Percentiles rank a stretch among this genome's conserved stretches.
These are phyloP conservation scores for Enteromius trimaculatus DNA, from an alignment of 2,797 vertebrate species.

Conservation along the genomic window DNA sequence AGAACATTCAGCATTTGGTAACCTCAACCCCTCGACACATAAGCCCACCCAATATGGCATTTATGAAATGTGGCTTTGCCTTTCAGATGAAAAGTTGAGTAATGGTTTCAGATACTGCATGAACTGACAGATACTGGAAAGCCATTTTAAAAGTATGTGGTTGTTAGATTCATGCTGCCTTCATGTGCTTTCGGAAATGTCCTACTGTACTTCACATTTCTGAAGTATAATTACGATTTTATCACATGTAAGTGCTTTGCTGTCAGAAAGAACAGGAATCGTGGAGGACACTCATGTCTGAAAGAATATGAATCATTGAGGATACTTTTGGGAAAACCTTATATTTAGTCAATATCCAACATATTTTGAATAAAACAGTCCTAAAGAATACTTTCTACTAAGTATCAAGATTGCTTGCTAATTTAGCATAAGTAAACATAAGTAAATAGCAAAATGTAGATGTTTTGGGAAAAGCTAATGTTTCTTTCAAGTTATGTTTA, in stretches of 20 bases:
- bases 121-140: not conserved
- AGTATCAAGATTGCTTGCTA: not conserved
- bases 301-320: not conserved
- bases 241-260: not conserved
- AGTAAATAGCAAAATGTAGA: not conserved
- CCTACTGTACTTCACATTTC: not conserved
- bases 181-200: not conserved
- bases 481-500: too few relatives aligned
- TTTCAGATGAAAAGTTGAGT: not conserved
- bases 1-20: conserved; percentile 30
- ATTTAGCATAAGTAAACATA: too few relatives aligned
- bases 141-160: not conserved
- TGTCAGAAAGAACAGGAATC: not conserved
- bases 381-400: not conserved
- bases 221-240: not conserved
- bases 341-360: not conserved
- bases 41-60: not conserved
- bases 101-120: not conserved
- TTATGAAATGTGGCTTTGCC: not conserved
- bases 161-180: not conserved
- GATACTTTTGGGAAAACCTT: not conserved
- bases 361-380: not conserved
- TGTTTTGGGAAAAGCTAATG: not conserved
- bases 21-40: not conserved
- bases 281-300: not conserved